Percentiles rank a stretch among this genome's conserved stretches.
Evolutionary conservation across 2,113 vertebrate genomes (phyloP).

Genomic region (Kryptolebias marmoratus): DNA sequence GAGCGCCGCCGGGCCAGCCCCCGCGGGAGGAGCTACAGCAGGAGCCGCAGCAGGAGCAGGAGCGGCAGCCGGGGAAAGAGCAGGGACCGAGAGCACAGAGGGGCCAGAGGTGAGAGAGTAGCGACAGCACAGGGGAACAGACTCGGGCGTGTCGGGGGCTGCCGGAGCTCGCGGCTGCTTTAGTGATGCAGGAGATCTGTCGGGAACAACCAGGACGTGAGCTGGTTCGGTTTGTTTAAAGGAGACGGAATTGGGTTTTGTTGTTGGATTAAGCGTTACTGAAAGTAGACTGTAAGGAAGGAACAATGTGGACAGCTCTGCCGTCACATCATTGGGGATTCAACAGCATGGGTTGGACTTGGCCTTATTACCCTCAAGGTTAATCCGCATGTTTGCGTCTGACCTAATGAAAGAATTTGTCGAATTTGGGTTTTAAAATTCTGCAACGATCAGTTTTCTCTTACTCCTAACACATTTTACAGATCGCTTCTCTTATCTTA

Average conservation of each 20-base stretch:
- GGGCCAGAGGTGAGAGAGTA: slow-evolving; percentile 75
- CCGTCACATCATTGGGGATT: slow-evolving; percentile 42
- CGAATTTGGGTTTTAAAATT: neutral
- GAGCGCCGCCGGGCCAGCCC: slow-evolving; percentile 91
- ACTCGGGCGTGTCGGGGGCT: slow-evolving; percentile 26
- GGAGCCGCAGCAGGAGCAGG: slow-evolving; percentile 80
- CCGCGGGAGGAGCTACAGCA: slow-evolving; percentile 85
- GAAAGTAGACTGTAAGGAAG: slow-evolving; percentile 10
- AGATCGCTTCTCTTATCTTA: slow-evolving; percentile 2
- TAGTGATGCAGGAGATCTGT: slow-evolving; percentile 1
- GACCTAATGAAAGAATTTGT: neutral
- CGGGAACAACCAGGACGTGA: slow-evolving; percentile 7
- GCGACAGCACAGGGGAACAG: slow-evolving; percentile 38
- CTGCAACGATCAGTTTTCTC: too few relatives aligned
- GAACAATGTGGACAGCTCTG: slow-evolving; percentile 69
- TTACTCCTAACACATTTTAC: neutral
- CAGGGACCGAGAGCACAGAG: slow-evolving; percentile 72
- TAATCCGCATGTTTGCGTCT: slow-evolving; percentile 12
- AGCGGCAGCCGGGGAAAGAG: slow-evolving; percentile 83
- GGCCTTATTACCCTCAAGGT: slow-evolving; percentile 51
- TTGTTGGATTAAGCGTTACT: slow-evolving; percentile 13
- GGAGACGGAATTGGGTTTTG: neutral
- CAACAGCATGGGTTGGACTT: slow-evolving; percentile 42
- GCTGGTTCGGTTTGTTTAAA: neutral
- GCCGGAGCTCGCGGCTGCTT: slow-evolving; percentile 16